These are phyloP conservation scores for Andrena haemorrhoa DNA, from an alignment of 2,888 invertebrate species.

Conservation along the genomic window DNA sequence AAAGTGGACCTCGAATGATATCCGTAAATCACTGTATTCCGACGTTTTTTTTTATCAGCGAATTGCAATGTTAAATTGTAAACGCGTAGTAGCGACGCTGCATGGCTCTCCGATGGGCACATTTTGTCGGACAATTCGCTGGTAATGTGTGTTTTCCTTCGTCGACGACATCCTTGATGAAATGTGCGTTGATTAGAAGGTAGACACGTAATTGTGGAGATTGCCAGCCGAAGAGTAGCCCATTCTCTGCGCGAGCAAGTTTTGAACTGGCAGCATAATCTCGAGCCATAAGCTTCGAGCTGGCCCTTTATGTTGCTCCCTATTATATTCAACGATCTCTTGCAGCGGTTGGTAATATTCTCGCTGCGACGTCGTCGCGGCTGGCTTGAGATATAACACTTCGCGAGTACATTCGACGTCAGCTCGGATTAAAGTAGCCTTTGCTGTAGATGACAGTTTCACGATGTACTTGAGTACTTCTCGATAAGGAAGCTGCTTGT, in stretches of 20 bases:
- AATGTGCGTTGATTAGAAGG: neutral
- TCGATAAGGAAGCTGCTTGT: neutral
- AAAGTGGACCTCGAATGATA: conserved; percentile 29
- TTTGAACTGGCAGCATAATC: conserved; percentile 15
- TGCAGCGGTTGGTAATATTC: conserved; percentile 18
- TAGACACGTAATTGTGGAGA: conserved; percentile 6
- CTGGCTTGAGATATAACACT: conserved; percentile 12
- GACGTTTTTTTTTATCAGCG: neutral
- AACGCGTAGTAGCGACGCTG: neutral
- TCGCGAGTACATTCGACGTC: conserved; percentile 23
- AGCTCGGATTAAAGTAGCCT: neutral
- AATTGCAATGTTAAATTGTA: conserved; percentile 19
- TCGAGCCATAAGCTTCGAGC: neutral
- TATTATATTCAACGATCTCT: conserved; percentile 26
- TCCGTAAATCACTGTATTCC: conserved; percentile 28
- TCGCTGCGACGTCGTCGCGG: conserved; percentile 9
- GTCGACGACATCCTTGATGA: neutral
- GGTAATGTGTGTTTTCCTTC: neutral
- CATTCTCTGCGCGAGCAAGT: conserved; percentile 1
- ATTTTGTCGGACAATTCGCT: neutral
- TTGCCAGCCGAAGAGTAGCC: conserved; percentile 10
- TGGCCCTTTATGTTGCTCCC: conserved; percentile 28
- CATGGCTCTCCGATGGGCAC: neutral
- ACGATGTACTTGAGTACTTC: neutral
- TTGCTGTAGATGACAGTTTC: neutral